These are phyloP conservation scores for Drosophila ercepeae DNA, from an alignment of 1,140 invertebrate genomes.

Conservation along the genomic window DNA sequence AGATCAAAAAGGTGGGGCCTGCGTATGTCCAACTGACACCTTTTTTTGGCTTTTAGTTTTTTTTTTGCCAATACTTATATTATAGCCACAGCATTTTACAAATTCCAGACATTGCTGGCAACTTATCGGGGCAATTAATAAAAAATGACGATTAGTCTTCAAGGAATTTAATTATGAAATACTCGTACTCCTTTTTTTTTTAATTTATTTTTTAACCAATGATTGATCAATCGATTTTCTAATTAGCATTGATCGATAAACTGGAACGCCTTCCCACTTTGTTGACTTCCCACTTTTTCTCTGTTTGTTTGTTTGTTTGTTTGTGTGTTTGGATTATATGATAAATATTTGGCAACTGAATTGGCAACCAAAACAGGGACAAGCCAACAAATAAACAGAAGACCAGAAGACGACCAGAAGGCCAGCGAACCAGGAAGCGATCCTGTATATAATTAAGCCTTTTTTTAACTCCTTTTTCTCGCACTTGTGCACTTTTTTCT, in stretches of 20 bases:
- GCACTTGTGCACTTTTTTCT: conserved; percentile 9
- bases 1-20: conserved; percentile 4
- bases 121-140: neutral
- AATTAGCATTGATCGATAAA: conserved; percentile 70
- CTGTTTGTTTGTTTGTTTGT: neutral
- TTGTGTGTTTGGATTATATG: conserved; percentile 1
- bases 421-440: conserved; percentile 56
- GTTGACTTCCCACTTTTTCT: no score
- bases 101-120: neutral
- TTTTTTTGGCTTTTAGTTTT: conserved; percentile 3
- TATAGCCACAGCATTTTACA: neutral
- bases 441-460: conserved; percentile 13
- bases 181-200: conserved; percentile 12
- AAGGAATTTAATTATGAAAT: conserved; percentile 1
- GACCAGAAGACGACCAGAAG: conserved; percentile 4
- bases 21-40: conserved; percentile 32
- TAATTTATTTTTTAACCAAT: conserved; percentile 11
- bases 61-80: no score
- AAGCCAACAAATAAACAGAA: neutral
- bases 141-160: neutral
- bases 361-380: neutral
- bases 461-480: neutral
- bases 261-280: conserved; percentile 9
- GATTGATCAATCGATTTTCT: conserved; percentile 71
- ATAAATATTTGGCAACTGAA: conserved; percentile 7